Evolutionary conservation across 2,113 vertebrate genomes (phyloP).

Genomic region (Trichomycterus rosablanca): DNA sequence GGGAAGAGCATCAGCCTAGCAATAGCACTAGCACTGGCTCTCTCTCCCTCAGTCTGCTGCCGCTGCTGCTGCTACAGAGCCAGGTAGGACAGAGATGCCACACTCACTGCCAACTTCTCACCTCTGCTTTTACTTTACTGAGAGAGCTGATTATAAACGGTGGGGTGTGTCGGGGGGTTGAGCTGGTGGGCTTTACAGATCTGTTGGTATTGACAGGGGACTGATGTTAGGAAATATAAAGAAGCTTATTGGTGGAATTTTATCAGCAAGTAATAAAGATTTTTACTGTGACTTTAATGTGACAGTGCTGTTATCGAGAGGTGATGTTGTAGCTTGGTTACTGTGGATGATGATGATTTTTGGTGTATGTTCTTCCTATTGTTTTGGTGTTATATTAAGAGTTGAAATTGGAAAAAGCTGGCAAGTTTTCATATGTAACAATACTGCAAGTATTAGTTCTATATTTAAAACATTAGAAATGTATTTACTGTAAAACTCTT

Average conservation of each 20-base stretch:
- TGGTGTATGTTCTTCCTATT: too few relatives aligned
- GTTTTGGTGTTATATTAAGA: too few relatives aligned
- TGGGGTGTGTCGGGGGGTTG: background rate
- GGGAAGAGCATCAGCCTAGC: conserved; percentile 56
- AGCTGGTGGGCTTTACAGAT: conserved; percentile 5
- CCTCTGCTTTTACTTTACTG: background rate
- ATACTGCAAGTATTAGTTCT: too few relatives aligned
- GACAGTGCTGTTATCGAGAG: background rate
- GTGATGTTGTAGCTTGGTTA: background rate
- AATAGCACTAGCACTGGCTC: too few relatives aligned
- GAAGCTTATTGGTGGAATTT: background rate
- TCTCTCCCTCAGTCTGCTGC: too few relatives aligned
- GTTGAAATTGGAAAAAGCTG: too few relatives aligned
- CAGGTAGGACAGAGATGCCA: conserved; percentile 59
- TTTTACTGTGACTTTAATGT: conserved; percentile 4
- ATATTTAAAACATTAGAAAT: too few relatives aligned
- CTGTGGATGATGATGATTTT: background rate
- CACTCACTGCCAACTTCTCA: conserved; percentile 12
- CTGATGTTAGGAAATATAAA: background rate
- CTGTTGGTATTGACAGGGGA: background rate
- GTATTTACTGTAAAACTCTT: too few relatives aligned
- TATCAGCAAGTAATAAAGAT: background rate
- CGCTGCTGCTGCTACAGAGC: conserved; percentile 36
- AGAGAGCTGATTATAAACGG: background rate
- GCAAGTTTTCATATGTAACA: too few relatives aligned